A percentile compares a stretch with the other conserved stretches of the same genome.
These are phyloP conservation scores for Barbus barbus DNA, from an alignment of 2,113 vertebrate genomes.

Conservation along the genomic window DNA sequence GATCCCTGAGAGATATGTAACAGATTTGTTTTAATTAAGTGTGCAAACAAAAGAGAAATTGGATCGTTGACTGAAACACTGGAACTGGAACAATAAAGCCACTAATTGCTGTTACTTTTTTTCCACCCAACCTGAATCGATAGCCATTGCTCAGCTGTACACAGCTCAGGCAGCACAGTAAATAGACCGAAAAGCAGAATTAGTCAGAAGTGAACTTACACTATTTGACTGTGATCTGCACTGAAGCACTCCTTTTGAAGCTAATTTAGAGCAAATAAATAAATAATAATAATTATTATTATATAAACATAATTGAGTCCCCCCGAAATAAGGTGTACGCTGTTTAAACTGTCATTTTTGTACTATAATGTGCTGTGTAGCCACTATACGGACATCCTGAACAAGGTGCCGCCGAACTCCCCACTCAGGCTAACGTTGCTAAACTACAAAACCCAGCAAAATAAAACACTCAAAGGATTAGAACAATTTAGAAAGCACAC, in stretches of 20 bases:
- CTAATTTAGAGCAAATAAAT: not conserved
- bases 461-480: constrained; percentile 92
- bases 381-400: constrained; percentile 7
- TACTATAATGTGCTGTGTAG: constrained; percentile 23
- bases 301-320: too few species aligned
- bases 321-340: not conserved
- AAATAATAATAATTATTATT: too few species aligned
- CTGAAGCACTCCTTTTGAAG: not conserved
- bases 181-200: constrained; percentile 59
- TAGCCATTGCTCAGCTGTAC: constrained; percentile 71
- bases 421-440: constrained; percentile 82
- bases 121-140: constrained; percentile 64
- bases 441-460: constrained; percentile 87
- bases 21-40: constrained; percentile 84
- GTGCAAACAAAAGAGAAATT: constrained; percentile 78
- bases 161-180: constrained; percentile 54
- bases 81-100: constrained; percentile 72
- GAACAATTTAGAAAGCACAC: constrained; percentile 86
- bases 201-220: constrained; percentile 45
- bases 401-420: constrained; percentile 47
- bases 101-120: constrained; percentile 73
- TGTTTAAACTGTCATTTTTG: constrained; percentile 2
- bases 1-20: constrained; percentile 77
- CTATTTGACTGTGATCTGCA: not conserved
- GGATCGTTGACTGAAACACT: constrained; percentile 76